These are phyloP conservation scores for Chrosomus eos DNA, from an alignment of 2,797 vertebrate species.

Conservation along the genomic window DNA sequence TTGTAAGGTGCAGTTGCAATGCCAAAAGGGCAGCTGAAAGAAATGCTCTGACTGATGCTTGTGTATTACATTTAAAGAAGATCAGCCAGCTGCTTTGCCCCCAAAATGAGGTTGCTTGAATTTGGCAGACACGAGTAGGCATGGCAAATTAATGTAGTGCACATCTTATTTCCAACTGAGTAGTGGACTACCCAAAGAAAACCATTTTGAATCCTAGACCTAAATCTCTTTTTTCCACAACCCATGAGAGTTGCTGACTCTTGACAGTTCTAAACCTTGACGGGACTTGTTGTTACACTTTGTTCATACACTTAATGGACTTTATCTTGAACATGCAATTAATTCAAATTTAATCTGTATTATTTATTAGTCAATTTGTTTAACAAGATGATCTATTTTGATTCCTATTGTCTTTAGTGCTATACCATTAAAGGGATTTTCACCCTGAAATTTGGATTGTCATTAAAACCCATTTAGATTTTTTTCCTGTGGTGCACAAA, in stretches of 20 bases:
- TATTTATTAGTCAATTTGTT: neutral
- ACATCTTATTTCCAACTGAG: conserved; percentile 73
- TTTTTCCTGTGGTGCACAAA: too few species aligned
- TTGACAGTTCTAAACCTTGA: conserved; percentile 58
- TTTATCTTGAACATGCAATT: neutral
- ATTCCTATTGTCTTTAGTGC: neutral
- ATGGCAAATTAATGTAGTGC: conserved; percentile 67
- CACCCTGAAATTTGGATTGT: neutral
- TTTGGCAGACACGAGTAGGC: conserved; percentile 67
- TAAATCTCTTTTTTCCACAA: conserved; percentile 73
- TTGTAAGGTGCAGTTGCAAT: conserved; percentile 59
- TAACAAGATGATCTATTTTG: neutral
- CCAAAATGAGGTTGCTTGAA: conserved; percentile 46
- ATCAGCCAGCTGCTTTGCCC: conserved; percentile 30
- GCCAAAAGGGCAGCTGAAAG: conserved; percentile 31
- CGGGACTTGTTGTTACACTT: conserved; percentile 47
- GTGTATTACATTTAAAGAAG: conserved; percentile 23
- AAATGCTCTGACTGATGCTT: neutral
- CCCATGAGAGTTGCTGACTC: conserved; percentile 62
- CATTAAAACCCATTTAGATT: neutral
- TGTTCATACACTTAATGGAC: neutral
- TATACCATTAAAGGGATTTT: neutral
- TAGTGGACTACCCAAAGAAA: conserved; percentile 74
- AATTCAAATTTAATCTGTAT: neutral
- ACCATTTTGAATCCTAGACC: conserved; percentile 70